phyloP scores from a whole-genome alignment of 2,888 invertebrate species.

The Dicranocentrus wangi region DNA sequence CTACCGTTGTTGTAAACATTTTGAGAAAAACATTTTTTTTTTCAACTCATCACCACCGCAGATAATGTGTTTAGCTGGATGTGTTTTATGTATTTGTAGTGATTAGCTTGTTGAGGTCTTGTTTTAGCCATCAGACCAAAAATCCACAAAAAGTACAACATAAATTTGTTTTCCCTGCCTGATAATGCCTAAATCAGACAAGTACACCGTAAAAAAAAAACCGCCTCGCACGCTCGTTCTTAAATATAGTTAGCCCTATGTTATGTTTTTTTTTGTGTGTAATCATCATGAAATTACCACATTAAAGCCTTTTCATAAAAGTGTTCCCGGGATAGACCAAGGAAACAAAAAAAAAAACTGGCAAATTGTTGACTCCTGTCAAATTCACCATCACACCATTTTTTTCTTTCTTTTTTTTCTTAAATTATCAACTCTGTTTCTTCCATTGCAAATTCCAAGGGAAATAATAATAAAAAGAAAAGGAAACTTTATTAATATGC shows the following conservation, averaged over 20 bases:
- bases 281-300: slow-evolving; percentile 59
- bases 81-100: slow-evolving; percentile 34
- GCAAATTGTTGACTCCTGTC: no score
- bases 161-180: slow-evolving; percentile 39
- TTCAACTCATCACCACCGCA: slow-evolving; percentile 1
- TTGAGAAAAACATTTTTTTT: slow-evolving; percentile 2
- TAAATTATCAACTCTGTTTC: no score
- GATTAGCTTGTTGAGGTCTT: slow-evolving; percentile 53
- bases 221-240: slow-evolving; percentile 16
- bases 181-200: slow-evolving; percentile 25
- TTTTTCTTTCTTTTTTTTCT: no score
- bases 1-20: not conserved
- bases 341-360: not conserved
- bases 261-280: slow-evolving; percentile 17
- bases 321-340: not conserved
- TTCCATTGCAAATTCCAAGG: no score
- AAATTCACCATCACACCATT: no score
- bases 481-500: no score
- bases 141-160: slow-evolving; percentile 26
- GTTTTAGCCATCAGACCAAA: slow-evolving; percentile 33
- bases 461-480: no score
- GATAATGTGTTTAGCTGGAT: slow-evolving; percentile 34
- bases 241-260: not conserved
- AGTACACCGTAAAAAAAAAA: not conserved
- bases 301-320: slow-evolving; percentile 51